Evolutionary conservation across 2,888 invertebrate genomes (phyloP), one percentile per base, ranked within the genome.

Genomic region (Caenorhabditis angaria): DNA sequence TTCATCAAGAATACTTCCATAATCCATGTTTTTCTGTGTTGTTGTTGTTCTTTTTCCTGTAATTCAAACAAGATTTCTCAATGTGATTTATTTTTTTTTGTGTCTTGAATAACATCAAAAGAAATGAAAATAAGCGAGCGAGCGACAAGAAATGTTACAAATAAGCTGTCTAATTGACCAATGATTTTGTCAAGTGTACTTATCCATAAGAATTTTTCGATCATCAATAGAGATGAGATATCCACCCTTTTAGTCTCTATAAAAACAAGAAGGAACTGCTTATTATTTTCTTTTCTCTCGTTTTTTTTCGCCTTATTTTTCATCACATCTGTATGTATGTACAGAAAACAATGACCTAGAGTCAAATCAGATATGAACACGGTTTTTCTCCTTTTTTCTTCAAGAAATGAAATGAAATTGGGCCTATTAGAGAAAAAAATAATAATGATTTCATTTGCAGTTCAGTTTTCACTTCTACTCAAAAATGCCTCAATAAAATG

Each of bases 1-100:
- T 57, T 85, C 85, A 55, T 85, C 85, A 25, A 85, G 78, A 56
- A 85, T 75, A 41, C 70, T 78, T 27, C 75, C 78, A 58, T 78
- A 75, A 68, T 84, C 85, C 82, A 78, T 84, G 51, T 51, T 51
- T 51, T 51, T 35, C 14, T 35, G 35, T 35, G 6, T 35, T 35
- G 35, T 53, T 53, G 6, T 53, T 53, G 8, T 10, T 6, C 22
- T 25, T 20, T 56, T n/a, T 14, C 12, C 18, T 18, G 25, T 18
- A 54, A 6, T n/a, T n/a, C 10, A 18, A 54, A 25, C 25, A 54
- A 10, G 54, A 54, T 41, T 41, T n/a, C n/a, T n/a, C n/a, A n/a
- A n/a, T n/a, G n/a, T n/a, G n/a, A n/a, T n/a, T n/a, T n/a, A n/a
- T n/a, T n/a, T n/a, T 32, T 41, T 12, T 18, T 41, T 18, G 14